A percentile compares a stretch with the other conserved stretches of the same genome.
These are phyloP conservation scores for Porites australiensis DNA, from an alignment of 64 coral and sea anemone genomes.

Conservation along the genomic window DNA sequence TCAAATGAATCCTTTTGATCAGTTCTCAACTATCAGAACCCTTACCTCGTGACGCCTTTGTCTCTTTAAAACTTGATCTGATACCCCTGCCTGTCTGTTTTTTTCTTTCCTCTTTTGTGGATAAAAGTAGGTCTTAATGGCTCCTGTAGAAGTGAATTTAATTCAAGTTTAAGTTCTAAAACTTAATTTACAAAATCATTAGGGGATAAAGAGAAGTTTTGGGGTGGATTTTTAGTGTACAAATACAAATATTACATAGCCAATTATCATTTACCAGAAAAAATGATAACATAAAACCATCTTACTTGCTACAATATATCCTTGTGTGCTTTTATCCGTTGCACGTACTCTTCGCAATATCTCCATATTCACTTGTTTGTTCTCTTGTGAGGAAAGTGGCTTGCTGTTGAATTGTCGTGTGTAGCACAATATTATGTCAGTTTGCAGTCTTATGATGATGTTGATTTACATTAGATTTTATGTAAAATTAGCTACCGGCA, in stretches of 20 bases:
- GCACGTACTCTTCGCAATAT: not conserved
- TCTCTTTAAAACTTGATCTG: not conserved
- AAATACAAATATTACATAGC: not conserved
- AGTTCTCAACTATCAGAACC: too few relatives aligned
- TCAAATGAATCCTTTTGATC: too few relatives aligned
- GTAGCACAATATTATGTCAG: too few relatives aligned
- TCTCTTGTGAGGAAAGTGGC: not conserved
- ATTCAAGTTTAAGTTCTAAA: not conserved
- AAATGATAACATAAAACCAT: not conserved
- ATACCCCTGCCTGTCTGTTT: not conserved
- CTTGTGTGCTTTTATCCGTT: too few relatives aligned
- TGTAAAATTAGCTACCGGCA: too few relatives aligned
- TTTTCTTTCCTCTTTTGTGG: not conserved
- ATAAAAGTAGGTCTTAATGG: not conserved
- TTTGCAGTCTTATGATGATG: too few relatives aligned
- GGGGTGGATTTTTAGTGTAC: not conserved
- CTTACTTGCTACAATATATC: not conserved
- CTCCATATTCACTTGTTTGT: not conserved
- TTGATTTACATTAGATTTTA: too few relatives aligned
- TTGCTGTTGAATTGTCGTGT: too few relatives aligned
- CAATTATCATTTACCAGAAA: not conserved
- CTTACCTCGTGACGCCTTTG: not conserved
- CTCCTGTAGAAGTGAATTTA: not conserved
- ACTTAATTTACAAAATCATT: not conserved
- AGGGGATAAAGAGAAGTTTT: not conserved